Evolutionary conservation across 2,113 vertebrate genomes (phyloP).

Genomic region (Tetrao urogallus): DNA sequence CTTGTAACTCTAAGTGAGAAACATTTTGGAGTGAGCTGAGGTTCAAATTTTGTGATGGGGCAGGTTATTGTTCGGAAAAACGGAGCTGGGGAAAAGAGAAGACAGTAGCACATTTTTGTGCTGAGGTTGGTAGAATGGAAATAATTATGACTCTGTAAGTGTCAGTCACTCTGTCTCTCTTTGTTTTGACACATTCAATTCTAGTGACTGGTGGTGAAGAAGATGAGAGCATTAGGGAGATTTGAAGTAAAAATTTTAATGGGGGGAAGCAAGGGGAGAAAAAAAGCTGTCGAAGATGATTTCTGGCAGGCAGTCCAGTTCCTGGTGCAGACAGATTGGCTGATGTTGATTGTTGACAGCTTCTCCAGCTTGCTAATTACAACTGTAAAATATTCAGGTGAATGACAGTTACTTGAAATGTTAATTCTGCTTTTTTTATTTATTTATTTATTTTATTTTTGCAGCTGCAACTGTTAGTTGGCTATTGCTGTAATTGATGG

Average conservation of each 20-base stretch:
- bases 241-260: constrained; percentile 35
- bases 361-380: constrained; percentile 83
- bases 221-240: neutral
- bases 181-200: neutral
- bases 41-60: fast-evolving
- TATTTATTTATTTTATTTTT: constrained; percentile 68
- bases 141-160: constrained; percentile 6
- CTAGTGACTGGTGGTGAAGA: constrained; percentile 1
- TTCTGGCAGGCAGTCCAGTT: constrained; percentile 17
- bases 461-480: constrained; percentile 87
- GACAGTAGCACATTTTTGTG: neutral
- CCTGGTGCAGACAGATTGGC: constrained; percentile 61
- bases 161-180: constrained; percentile 26
- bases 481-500: constrained; percentile 92
- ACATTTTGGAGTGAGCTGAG: neutral
- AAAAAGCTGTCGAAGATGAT: constrained; percentile 44
- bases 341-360: constrained; percentile 77
- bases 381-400: constrained; percentile 84
- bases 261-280: neutral
- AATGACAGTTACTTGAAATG: constrained; percentile 87
- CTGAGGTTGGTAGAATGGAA: neutral
- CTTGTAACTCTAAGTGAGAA: neutral
- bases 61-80: neutral
- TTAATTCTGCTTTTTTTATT: constrained; percentile 82
- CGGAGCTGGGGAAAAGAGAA: neutral